Evolutionary conservation across 1,140 invertebrate genomes (phyloP).

Genomic region (Bombyx mori): ASM3026992v2 NC_085129.1:5274501-5275000

Average conservation of each 20-base stretch:
- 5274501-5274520: no score
- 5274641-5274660: not conserved
- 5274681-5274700: not conserved
- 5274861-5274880: no score
- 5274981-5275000: no score
- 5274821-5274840: no score
- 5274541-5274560: constrained; percentile 20
- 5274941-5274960: no score
- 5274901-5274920: no score
- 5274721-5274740: not conserved
- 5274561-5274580: constrained; percentile 29
- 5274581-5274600: constrained; percentile 32
- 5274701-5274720: not conserved
- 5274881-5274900: no score
- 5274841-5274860: no score
- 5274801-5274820: no score
- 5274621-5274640: not conserved
- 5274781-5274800: not conserved
- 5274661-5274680: not conserved
- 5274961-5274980: no score
- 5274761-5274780: not conserved
- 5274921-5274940: no score
- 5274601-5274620: constrained; percentile 1
- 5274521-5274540: constrained; percentile 4
- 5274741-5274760: not conserved